Percentiles rank a stretch among this genome's conserved stretches.
Conservation (phyloP, 2,113 vertebrate species). For the Chelonoidis abingdonii region DNA sequence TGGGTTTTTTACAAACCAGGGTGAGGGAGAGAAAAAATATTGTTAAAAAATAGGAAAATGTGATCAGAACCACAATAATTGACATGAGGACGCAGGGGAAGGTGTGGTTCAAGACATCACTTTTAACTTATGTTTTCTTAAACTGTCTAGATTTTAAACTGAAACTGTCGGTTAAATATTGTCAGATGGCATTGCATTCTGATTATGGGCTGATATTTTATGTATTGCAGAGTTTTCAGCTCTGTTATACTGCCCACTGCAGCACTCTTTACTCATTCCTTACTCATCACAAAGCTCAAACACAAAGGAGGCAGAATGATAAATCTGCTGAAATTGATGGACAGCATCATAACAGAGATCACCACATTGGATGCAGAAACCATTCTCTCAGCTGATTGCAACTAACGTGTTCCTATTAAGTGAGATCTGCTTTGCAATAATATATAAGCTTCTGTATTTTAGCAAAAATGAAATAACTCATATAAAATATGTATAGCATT, state of each 20-base stretch:
- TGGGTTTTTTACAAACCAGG: neutral
- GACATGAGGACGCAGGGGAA: neutral
- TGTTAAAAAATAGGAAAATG: neutral
- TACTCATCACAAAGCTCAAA: neutral
- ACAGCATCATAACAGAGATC: neutral
- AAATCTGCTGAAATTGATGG: neutral
- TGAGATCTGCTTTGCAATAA: neutral
- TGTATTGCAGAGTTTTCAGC: neutral
- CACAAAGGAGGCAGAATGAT: neutral
- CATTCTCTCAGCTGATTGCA: neutral
- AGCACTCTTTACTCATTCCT: neutral
- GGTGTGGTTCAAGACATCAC: neutral
- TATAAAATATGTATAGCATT: neutral
- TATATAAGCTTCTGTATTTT: neutral
- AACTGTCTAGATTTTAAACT: neutral
- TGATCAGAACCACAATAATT: neutral
- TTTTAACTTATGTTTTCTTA: neutral
- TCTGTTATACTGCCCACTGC: neutral
- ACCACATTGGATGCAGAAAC: neutral
- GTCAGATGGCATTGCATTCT: neutral
- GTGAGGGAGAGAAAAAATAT: rapidly evolving
- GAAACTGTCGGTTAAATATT: neutral
- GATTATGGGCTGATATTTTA: neutral
- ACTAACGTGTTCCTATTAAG: neutral
- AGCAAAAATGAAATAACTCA: neutral